These are phyloP conservation scores for Hyalella azteca DNA, from an alignment of 2,888 invertebrate species.

Conservation along the genomic window DNA sequence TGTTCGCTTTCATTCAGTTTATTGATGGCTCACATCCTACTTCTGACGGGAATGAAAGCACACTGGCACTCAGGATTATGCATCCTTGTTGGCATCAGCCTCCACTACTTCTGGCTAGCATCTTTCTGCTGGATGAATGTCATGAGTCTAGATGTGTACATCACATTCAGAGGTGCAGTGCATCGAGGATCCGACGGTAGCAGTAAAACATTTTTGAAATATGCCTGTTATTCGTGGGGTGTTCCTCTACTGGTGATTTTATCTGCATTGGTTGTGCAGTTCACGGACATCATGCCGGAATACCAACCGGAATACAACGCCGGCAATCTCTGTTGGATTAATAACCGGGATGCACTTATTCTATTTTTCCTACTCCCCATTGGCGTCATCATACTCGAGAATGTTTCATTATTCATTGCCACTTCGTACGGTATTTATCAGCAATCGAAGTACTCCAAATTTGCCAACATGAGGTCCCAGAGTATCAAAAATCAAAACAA, in stretches of 20 bases:
- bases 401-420: constrained; percentile 62
- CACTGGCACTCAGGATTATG: constrained; percentile 58
- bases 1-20: constrained; percentile 63
- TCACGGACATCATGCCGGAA: constrained; percentile 51
- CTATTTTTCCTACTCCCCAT: constrained; percentile 64
- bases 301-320: constrained; percentile 58
- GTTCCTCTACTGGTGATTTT: constrained; percentile 62
- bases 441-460: constrained; percentile 52
- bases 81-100: constrained; percentile 60
- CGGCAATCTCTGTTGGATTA: constrained; percentile 64
- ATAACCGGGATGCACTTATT: constrained; percentile 61
- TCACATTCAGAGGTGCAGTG: constrained; percentile 62
- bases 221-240: constrained; percentile 64
- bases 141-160: constrained; percentile 65
- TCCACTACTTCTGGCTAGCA: constrained; percentile 64
- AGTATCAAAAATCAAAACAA: constrained; percentile 41
- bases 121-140: constrained; percentile 66
- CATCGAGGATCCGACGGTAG: constrained; percentile 45
- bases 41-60: constrained; percentile 59
- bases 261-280: constrained; percentile 59
- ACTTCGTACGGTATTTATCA: constrained; percentile 61
- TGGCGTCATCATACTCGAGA: constrained; percentile 62
- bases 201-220: constrained; percentile 60
- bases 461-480: constrained; percentile 52
- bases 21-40: constrained; percentile 63